A percentile compares a stretch with the other conserved stretches of the same genome.
phyloP scores from a whole-genome alignment of 2,888 invertebrate genomes.

The Punctoribates punctum region DNA sequence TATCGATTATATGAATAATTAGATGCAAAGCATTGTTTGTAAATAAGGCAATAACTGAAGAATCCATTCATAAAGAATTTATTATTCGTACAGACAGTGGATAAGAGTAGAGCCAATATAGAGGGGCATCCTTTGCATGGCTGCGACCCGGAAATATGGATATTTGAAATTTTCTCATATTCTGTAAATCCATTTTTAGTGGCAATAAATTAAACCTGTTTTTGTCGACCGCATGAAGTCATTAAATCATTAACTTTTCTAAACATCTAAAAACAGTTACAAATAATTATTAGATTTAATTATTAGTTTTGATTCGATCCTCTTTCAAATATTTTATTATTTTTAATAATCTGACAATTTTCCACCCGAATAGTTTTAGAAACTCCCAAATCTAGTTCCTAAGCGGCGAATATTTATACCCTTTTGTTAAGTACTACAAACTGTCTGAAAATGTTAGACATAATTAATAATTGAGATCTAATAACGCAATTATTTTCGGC shows the following conservation, averaged over 20 bases:
- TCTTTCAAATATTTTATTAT: not conserved
- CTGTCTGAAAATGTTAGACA: not conserved
- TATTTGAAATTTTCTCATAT: constrained; percentile 18
- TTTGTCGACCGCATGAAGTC: not conserved
- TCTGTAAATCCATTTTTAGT: constrained; percentile 24
- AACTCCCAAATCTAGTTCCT: constrained; percentile 4
- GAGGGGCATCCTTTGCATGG: not conserved
- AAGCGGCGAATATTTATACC: not conserved
- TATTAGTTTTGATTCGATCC: constrained; percentile 13
- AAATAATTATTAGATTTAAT: constrained; percentile 15
- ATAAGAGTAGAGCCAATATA: not conserved
- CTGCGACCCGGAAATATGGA: not conserved
- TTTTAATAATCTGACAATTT: not conserved
- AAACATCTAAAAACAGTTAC: constrained; percentile 25
- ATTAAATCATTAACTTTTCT: not conserved
- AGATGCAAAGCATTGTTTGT: too few species aligned
- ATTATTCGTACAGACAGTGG: too few species aligned
- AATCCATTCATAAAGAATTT: too few species aligned
- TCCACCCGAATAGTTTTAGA: not conserved
- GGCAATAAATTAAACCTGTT: constrained; percentile 19
- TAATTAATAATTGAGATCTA: not conserved
- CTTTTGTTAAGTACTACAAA: not conserved
- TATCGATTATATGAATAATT: too few species aligned
- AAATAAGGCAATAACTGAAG: too few species aligned
- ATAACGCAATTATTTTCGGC: not conserved